Evolutionary conservation across 1,140 invertebrate genomes (phyloP), one percentile per base, ranked within the genome.

Genomic region (Trichomalopsis sarcophagae): DNA sequence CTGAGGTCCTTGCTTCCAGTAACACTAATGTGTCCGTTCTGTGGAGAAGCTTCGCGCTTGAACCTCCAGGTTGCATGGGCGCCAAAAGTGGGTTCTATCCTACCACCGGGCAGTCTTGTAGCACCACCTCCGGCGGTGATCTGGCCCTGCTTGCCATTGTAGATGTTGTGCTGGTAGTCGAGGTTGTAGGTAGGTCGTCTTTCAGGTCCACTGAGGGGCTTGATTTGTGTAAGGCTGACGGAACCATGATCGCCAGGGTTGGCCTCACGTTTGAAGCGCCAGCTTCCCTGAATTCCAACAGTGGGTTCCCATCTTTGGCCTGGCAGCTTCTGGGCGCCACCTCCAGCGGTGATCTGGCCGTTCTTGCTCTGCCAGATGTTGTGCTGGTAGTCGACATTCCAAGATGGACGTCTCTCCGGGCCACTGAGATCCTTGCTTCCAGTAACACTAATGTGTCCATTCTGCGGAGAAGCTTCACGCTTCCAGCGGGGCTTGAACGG

Each of bases 331-430:
- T 79, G 79, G 50, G 87, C 84, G 84, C 89, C 90, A 40, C 84
- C 90, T 50, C 84, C 82, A 33, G 88, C 88, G 74, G 84, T 88
- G 2, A 91, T 75, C 11, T 88, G 84, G 74, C 88, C 90, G 79
- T 89, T 77, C 84, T 88, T 89, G 82, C 81, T 86, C 84, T 89
- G 79, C 82, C 82, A 90, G 74, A 89, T 87, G 5, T 87, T 88
- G 75, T 88, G 89, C 47, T 88, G 88, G 74, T 89, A 90, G 81
- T 89, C 89, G 27, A 89, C 79, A 73, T 87, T 89, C 75, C 82
- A 86, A 36, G 77, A 82, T 47, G 88, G 88, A 75, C 88, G 86
- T 78, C 87, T 36, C 21, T 82, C 79, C 14, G 71, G 73, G 27
- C 80, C 80, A 50, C 40, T 82, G 5, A 82, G 6, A 4, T 66